Base-by-base conservation (phyloP, 2,797 vertebrate species). In the Todus mexicanus region DNA sequence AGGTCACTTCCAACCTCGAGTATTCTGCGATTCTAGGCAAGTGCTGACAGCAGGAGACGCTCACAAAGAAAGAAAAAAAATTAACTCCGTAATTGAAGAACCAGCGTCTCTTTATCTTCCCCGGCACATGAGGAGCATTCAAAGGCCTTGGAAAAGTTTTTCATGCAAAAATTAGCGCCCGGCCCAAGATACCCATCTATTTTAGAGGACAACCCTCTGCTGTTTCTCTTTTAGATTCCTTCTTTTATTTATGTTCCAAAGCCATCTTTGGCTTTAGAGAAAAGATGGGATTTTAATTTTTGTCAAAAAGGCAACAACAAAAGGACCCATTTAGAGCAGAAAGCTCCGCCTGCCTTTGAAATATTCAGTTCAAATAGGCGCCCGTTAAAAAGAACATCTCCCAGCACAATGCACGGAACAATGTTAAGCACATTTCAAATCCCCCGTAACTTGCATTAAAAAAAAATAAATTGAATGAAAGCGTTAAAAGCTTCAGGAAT, bases 241-340 rank as follows among this genome's bases (percentile, higher is more conserved):
- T 81, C 83, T 87, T 90, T 82, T 91, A 83, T 92, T 93, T 89
- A 56, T 87, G 77, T 93, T 92, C 92, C 87, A 93, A 93, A 96
- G 91, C 35, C 72, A 74, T 68, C 80, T 90, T 65, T 26, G 26
- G 40, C 74, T 93, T 91, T 53, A 72, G 61, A 75, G 38, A 75
- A 92, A 88, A 91, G 63, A 94, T 14, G 60, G 64, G 63, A 84
- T 91, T 96, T 96, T 84, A 93, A 95, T 95, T 96, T 90, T 78
- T 91, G 77, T 84, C 77, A 81, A 93, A n/a, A 91, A 92, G 77
- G 70, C 86, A 65, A 77, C 80, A 90, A 93, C 83, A 93, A 95
- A 96, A 95, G 87, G 56, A 90, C 60, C 47, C 94, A 79, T 91
- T 96, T 92, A 84, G 13, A 92, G 76, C 3, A 64, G 79, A 86